Evolutionary conservation across 2,113 vertebrate genomes (phyloP), one percentile per base, ranked within the genome.

Genomic region (Notothenia rossii): DNA sequence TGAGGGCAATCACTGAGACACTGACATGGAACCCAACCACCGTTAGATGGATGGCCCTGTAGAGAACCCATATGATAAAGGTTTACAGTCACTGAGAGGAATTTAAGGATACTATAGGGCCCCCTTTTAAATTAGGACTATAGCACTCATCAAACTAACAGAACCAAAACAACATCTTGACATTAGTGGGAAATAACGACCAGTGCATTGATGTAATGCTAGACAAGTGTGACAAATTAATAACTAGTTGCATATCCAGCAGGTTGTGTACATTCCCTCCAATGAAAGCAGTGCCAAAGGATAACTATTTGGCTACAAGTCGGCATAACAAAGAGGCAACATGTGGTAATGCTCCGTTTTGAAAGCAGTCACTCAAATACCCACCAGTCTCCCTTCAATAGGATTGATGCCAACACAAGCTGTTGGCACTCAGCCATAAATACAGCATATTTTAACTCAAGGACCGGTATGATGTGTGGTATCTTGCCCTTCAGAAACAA

Each of bases 191-290:
- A 77, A 79, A 81, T 29, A 15, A 33, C 13, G 2, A 54, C 46
- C 5, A 22, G 43, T 59, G 22, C 62, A 54, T 79, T 75, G 17
- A 61, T 71, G 63, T 83, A 81, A 86, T 49, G 45, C 67, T n/a
- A 82, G 82, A 86, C 70, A 90, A 80, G 69, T 87, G 85, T 86
- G 79, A 83, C 79, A 84, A 80, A 88, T 90, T 77, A 89, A 86
- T 78, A 84, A 48, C 61, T 48, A 63, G 76, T 77, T 33, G 72
- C 12, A 11, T 3, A 12, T 64, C 65, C 64, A 64, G 43, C 49
- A 25, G 51, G 33, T 56, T 76, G 71, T 69, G 60, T 62, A 20
- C 33, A 84, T 48, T 65, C 63, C 74, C 63, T 72, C 75, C 60
- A 82, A 85, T 73, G 56, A 43, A 60, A 59, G 74, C 77, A 56